These are phyloP conservation scores for Diadophis punctatus DNA, from an alignment of 2,113 vertebrate species.

Conservation along the genomic window DNA sequence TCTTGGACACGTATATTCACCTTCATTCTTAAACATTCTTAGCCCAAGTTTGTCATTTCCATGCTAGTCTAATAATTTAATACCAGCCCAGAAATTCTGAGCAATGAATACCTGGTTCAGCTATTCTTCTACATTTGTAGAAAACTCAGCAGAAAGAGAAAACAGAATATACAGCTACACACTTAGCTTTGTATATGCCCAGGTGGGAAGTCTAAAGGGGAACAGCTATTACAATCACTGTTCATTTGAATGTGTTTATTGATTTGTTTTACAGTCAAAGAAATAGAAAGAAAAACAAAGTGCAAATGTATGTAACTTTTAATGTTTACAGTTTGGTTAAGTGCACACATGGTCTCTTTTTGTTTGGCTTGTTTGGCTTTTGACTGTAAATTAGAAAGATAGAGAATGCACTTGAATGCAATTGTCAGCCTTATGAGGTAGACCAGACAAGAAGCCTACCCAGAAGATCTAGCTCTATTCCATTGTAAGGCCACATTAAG, in stretches of 20 bases:
- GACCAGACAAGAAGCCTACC: background rate
- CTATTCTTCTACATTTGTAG: background rate
- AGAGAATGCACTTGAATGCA: background rate
- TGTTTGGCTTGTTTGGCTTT: background rate
- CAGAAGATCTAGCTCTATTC: background rate
- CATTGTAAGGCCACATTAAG: background rate
- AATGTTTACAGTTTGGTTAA: background rate
- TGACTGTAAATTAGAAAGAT: background rate
- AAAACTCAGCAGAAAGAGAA: background rate
- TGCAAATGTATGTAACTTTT: background rate
- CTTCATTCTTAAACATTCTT: slow-evolving; percentile 37
- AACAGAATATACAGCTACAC: background rate
- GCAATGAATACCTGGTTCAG: background rate
- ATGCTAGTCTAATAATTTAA: background rate
- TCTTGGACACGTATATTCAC: too few relatives aligned
- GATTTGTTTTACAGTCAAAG: background rate
- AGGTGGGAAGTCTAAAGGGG: background rate
- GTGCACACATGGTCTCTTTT: background rate
- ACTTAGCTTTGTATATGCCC: background rate
- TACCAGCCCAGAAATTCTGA: background rate
- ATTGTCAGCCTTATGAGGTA: background rate
- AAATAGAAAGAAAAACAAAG: background rate
- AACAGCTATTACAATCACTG: background rate
- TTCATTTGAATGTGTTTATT: background rate
- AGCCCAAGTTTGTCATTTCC: slow-evolving; percentile 55